phyloP scores from a whole-genome alignment of 2,888 invertebrate species.

The Lepidochitona cinerea region DNA sequence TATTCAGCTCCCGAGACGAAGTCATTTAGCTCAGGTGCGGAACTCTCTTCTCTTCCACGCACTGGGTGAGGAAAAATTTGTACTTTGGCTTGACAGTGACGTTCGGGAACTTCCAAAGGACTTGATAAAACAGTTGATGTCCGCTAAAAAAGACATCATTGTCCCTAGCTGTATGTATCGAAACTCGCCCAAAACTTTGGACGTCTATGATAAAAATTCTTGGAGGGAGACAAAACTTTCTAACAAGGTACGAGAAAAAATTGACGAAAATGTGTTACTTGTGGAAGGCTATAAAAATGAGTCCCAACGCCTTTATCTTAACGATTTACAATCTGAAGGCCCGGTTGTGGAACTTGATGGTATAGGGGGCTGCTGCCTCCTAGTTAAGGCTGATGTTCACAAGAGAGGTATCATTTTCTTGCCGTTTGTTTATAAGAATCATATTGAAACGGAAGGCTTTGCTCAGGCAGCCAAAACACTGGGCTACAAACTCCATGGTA shows the following conservation, averaged over 20 bases:
- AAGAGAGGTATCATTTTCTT: constrained; percentile 39
- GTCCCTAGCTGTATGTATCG: constrained; percentile 36
- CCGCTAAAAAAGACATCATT: constrained; percentile 24
- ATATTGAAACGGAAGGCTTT: constrained; percentile 45
- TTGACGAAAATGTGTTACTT: constrained; percentile 28
- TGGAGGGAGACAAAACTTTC: constrained; percentile 38
- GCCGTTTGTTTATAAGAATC: constrained; percentile 30
- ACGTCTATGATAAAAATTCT: constrained; percentile 39
- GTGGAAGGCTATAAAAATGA: constrained; percentile 38
- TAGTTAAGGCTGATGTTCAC: constrained; percentile 36
- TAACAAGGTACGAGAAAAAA: neutral
- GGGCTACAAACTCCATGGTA: constrained; percentile 25
- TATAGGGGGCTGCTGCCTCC: constrained; percentile 37
- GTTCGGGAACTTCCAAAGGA: constrained; percentile 30
- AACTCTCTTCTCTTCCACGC: constrained; percentile 32
- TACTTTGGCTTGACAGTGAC: constrained; percentile 42
- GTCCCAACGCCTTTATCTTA: constrained; percentile 22
- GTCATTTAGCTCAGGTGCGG: constrained; percentile 32
- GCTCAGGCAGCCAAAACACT: constrained; percentile 36
- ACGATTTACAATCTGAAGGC: constrained; percentile 26
- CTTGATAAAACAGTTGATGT: constrained; percentile 32
- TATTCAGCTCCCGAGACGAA: constrained; percentile 29
- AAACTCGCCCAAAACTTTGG: neutral
- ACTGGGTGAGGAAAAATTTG: constrained; percentile 31
- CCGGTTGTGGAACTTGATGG: constrained; percentile 37